Evolutionary conservation across 1,140 invertebrate species (phyloP).

Genomic region (Bombus cullumanus): DNA sequence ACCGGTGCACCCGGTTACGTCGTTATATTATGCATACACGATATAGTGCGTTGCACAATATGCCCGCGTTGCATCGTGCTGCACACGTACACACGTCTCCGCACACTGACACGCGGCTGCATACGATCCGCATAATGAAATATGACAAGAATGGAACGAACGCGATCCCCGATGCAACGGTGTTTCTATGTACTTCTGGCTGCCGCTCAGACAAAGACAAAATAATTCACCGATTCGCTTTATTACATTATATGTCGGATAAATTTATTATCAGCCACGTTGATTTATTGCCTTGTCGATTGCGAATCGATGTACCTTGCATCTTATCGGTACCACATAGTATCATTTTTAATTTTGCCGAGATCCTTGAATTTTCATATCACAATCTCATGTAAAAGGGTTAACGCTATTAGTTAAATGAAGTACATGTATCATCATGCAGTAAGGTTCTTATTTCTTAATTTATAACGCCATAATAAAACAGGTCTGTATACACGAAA

Average conservation of each 20-base stretch:
- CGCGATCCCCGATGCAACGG: neutral
- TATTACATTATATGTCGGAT: neutral
- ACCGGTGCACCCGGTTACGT: constrained; percentile 20
- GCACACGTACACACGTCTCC: neutral
- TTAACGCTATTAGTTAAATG: too few species aligned
- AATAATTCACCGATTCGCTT: constrained; percentile 11
- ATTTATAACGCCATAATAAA: too few species aligned
- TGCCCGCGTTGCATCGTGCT: neutral
- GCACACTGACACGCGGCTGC: neutral
- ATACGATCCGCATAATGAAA: constrained; percentile 52
- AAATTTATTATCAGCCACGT: neutral
- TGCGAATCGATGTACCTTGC: too few species aligned
- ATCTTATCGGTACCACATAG: too few species aligned
- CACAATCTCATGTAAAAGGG: too few species aligned
- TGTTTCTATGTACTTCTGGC: neutral
- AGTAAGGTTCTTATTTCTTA: too few species aligned
- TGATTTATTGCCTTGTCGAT: neutral
- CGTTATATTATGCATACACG: constrained; percentile 48
- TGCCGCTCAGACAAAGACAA: neutral
- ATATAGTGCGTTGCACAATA: neutral
- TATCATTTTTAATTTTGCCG: neutral
- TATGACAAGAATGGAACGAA: constrained; percentile 16
- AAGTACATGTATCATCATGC: too few species aligned
- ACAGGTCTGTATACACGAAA: too few species aligned
- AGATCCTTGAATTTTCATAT: neutral